Evolutionary conservation across 2,113 vertebrate species (phyloP).

Genomic region (Bungarus multicinctus): DNA sequence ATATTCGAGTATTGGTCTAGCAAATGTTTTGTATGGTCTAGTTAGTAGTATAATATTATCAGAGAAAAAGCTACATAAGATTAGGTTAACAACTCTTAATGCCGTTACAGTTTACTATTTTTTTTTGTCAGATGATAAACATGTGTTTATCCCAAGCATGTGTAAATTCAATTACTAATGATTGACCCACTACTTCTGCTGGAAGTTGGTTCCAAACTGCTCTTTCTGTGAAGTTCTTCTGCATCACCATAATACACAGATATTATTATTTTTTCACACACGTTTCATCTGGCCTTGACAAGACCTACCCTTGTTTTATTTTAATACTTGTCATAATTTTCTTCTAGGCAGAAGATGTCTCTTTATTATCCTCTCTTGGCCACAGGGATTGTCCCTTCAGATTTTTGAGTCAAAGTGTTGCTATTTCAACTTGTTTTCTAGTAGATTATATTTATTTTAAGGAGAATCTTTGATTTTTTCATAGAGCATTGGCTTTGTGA

Average conservation of each 20-base stretch:
- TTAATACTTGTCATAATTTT: not conserved
- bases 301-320: not conserved
- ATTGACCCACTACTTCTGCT: not conserved
- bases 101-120: too few relatives aligned
- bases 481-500: not conserved
- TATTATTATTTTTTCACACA: not conserved
- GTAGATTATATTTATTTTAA: not conserved
- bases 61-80: too few relatives aligned
- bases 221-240: not conserved
- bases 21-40: too few relatives aligned
- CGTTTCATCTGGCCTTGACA: not conserved
- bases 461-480: not conserved
- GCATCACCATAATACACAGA: not conserved
- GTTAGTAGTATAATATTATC: too few relatives aligned
- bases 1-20: too few relatives aligned
- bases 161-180: not conserved
- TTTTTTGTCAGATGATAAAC: not conserved
- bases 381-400: not conserved
- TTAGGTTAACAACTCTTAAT: too few relatives aligned
- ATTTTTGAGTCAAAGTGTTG: not conserved
- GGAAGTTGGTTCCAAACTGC: not conserved
- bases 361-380: not conserved
- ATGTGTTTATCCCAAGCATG: not conserved
- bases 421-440: not conserved
- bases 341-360: not conserved